Evolutionary conservation across 2,888 invertebrate species (phyloP).

Genomic region (Drosophila formosana): DNA sequence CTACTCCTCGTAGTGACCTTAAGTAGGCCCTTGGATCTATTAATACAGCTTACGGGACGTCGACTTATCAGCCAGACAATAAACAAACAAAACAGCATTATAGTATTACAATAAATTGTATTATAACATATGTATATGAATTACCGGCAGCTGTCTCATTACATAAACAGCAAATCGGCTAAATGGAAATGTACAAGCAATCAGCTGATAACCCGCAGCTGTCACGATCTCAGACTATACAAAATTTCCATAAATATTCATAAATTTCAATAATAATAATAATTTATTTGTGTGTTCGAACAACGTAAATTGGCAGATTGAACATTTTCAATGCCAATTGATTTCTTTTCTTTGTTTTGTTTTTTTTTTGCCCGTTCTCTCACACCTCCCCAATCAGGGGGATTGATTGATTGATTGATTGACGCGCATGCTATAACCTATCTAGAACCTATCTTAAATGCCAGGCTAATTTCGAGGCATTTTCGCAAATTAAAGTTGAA

Average conservation of each 20-base stretch:
- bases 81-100: slow-evolving; percentile 34
- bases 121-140: slow-evolving; percentile 25
- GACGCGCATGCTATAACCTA: slow-evolving; percentile 16
- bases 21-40: slow-evolving; percentile 22
- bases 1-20: neutral
- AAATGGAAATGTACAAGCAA: slow-evolving; percentile 9
- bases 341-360: slow-evolving; percentile 13
- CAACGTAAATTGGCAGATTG: slow-evolving; percentile 28
- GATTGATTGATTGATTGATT: slow-evolving; percentile 47
- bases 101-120: slow-evolving; percentile 49
- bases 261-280: slow-evolving; percentile 39
- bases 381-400: slow-evolving; percentile 47
- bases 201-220: slow-evolving; percentile 67
- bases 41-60: slow-evolving; percentile 54
- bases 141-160: slow-evolving; percentile 49
- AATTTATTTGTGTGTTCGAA: slow-evolving; percentile 7
- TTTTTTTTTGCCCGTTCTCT: slow-evolving; percentile 2
- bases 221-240: slow-evolving; percentile 43
- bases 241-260: slow-evolving; percentile 51
- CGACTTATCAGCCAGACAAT: neutral
- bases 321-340: slow-evolving; percentile 48
- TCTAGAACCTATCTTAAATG: slow-evolving; percentile 18
- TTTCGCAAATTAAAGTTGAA: slow-evolving; percentile 42
- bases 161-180: slow-evolving; percentile 28
- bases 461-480: slow-evolving; percentile 27